Base-by-base conservation (phyloP, 2,113 vertebrate genomes). In the Arvicanthis niloticus region DNA sequence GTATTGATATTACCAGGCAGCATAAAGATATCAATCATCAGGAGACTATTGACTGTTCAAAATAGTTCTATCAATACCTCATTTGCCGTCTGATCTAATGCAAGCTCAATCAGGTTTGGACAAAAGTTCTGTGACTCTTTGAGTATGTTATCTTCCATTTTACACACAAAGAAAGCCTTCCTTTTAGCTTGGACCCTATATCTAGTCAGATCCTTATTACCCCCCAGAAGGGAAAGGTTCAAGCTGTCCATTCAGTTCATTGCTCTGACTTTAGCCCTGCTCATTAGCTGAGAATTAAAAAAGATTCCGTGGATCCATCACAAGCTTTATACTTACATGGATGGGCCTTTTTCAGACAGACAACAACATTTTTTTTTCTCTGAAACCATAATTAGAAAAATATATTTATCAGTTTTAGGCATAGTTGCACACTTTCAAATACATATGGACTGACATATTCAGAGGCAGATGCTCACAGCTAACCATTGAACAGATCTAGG, bases 11-110 rank as follows among this genome's bases (percentile, higher is more conserved):
- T 98, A 97, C 96, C 93, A 98, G 97, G 77, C 96, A 97, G 92
- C 75, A 97, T 96, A 97, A 98, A 98, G 97, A 97, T 98, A 99
- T 99, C 98, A 98, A 98, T 99, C 98, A 98, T 98, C 94, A 95
- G 96, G 98, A 98, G 98, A 96, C 88, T 98, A 99, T 98, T 92
- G 99, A 99, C 98, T 98, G 95, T 96, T 98, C 95, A 97, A 89
- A 98, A 98, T 98, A 98, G 98, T 98, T 99, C 98, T 98, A 98
- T 99, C 98, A 98, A 99, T 99, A 99, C 98, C 98, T 98, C 98
- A 98, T 99, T 98, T 99, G 95, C 97, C 98, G 91, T 98, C 98
- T 98, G 97, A 98, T 98, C 98, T 99, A 98, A 98, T 98, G 96
- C 97, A 98, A 93, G 95, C 97, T 98, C 93, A 94, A 93, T 93